Evolutionary conservation across 2,888 invertebrate genomes (phyloP).

Genomic region (Harmothoe impar): DNA sequence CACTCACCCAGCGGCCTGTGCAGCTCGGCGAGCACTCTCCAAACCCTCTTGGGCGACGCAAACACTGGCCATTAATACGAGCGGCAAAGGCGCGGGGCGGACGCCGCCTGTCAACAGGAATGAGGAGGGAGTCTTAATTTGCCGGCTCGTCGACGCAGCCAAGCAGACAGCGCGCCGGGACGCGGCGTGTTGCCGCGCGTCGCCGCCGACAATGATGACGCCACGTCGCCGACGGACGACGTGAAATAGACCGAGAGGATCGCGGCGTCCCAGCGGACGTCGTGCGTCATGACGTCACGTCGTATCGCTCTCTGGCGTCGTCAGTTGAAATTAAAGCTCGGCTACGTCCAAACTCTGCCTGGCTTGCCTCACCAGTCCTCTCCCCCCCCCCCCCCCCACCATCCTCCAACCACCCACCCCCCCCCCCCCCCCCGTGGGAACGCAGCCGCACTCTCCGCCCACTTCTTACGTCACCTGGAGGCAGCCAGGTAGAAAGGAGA

Average conservation of each 20-base stretch:
- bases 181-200: background rate
- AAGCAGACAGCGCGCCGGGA: background rate
- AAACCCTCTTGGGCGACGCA: slow-evolving; percentile 10
- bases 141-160: background rate
- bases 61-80: slow-evolving; percentile 49
- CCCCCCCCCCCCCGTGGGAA: slow-evolving; percentile 17
- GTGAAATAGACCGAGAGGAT: slow-evolving; percentile 14
- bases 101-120: background rate
- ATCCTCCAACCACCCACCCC: background rate
- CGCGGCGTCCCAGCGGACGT: background rate
- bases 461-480: slow-evolving; percentile 59
- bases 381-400: background rate
- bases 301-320: background rate
- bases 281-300: background rate
- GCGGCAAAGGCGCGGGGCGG: background rate
- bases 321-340: slow-evolving; percentile 56
- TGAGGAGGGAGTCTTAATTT: slow-evolving; percentile 45
- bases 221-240: background rate
- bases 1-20: background rate
- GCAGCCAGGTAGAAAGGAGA: slow-evolving; percentile 48
- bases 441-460: background rate
- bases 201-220: background rate
- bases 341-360: background rate
- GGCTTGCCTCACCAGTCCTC: background rate
- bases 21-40: background rate